A percentile compares a stretch with the other conserved stretches of the same genome.
phyloP scores from a whole-genome alignment of 2,888 invertebrate genomes.

The Apamea anceps region DNA sequence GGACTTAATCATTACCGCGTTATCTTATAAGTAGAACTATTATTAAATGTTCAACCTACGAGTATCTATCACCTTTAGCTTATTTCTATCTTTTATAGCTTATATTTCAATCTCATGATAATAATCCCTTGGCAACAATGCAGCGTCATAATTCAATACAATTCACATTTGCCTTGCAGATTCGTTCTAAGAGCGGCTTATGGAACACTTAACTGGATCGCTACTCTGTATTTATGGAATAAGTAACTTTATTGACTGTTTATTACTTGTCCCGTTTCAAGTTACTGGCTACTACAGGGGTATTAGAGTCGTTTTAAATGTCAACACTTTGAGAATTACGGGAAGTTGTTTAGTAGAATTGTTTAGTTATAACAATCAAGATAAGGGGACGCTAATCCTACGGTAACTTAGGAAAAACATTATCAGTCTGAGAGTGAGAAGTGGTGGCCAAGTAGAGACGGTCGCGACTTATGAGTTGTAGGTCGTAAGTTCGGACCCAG shows the following conservation, averaged over 20 bases:
- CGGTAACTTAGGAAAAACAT: neutral
- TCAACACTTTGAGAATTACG: neutral
- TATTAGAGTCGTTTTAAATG: slow-evolving; percentile 30
- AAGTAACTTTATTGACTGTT: slow-evolving; percentile 50
- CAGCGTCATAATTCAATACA: slow-evolving; percentile 6
- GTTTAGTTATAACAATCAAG: neutral
- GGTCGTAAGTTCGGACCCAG: no score
- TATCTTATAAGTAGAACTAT: neutral
- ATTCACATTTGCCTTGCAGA: slow-evolving; percentile 28
- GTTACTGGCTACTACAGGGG: slow-evolving; percentile 23
- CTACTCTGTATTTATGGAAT: slow-evolving; percentile 52
- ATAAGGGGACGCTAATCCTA: neutral
- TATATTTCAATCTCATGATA: neutral
- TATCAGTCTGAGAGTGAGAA: neutral
- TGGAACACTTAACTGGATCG: slow-evolving; percentile 40
- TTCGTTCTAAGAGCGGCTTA: slow-evolving; percentile 32
- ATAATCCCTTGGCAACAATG: neutral
- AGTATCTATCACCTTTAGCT: neutral
- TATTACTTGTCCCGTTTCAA: slow-evolving; percentile 26
- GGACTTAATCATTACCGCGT: neutral
- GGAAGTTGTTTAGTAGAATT: neutral
- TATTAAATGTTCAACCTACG: neutral
- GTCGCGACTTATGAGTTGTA: no score
- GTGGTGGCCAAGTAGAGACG: no score
- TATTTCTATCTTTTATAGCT: neutral